Conservation (phyloP, 1,140 invertebrate genomes). For the Microplitis mediator region DNA sequence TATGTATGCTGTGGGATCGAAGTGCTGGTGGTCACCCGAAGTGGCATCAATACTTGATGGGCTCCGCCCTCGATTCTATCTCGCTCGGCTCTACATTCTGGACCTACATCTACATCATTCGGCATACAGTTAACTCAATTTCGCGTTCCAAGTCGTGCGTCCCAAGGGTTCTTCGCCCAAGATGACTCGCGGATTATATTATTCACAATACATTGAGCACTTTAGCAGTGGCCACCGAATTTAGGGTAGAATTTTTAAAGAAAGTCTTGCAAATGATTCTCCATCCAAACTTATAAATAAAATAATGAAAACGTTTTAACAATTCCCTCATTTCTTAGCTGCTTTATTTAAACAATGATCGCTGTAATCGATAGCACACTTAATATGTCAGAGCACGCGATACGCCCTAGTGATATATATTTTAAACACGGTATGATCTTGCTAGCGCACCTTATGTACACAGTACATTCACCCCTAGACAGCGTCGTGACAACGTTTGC, state of each 20-base stretch:
- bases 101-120: background rate
- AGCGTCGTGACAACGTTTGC: slow-evolving; percentile 11
- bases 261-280: background rate
- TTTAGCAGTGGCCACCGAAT: slow-evolving; percentile 45
- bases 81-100: slow-evolving; percentile 4
- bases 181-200: slow-evolving; percentile 55
- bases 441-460: slow-evolving; percentile 1
- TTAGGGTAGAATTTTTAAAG: slow-evolving; percentile 16
- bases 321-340: background rate
- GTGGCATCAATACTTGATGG: slow-evolving; percentile 56
- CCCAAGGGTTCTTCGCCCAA: slow-evolving; percentile 21
- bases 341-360: background rate
- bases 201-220: slow-evolving; percentile 58
- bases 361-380: background rate
- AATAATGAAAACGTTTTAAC: background rate
- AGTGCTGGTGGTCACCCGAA: slow-evolving; percentile 35
- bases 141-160: slow-evolving; percentile 2
- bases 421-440: background rate
- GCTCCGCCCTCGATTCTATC: slow-evolving; percentile 17
- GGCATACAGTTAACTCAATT: background rate
- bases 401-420: background rate
- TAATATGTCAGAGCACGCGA: background rate
- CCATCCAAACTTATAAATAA: background rate
- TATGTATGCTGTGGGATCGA: background rate
- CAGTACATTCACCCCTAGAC: background rate